Evolutionary conservation across 2,888 invertebrate genomes (phyloP).

Genomic region (Patella caerulea): DNA sequence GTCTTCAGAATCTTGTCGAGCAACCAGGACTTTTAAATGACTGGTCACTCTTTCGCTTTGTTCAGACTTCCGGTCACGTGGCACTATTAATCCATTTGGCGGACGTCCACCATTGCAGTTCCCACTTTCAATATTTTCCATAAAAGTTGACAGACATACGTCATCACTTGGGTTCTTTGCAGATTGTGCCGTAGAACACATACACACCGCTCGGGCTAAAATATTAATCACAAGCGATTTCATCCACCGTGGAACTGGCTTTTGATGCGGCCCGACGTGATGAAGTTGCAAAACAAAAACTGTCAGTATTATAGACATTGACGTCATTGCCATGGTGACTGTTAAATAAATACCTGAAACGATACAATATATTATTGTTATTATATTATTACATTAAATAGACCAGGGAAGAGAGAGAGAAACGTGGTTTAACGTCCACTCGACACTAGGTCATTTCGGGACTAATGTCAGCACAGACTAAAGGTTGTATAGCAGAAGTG

Average conservation of each 20-base stretch:
- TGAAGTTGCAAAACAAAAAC: conserved; percentile 73
- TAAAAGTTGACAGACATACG: conserved; percentile 56
- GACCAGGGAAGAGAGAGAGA: too few relatives aligned
- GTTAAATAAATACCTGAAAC: conserved; percentile 72
- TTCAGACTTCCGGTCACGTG: conserved; percentile 33
- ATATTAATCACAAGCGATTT: conserved; percentile 65
- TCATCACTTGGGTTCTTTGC: conserved; percentile 39
- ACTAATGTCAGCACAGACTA: too few relatives aligned
- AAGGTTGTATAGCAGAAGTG: too few relatives aligned
- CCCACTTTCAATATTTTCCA: conserved; percentile 47
- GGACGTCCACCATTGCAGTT: conserved; percentile 55
- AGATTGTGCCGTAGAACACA: conserved; percentile 47
- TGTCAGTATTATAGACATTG: conserved; percentile 71
- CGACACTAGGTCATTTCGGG: too few relatives aligned
- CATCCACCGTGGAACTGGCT: conserved; percentile 70
- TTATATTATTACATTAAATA: too few relatives aligned
- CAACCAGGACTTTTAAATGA: conserved; percentile 61
- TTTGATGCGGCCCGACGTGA: conserved; percentile 70
- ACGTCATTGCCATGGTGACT: conserved; percentile 73
- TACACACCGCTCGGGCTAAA: conserved; percentile 66
- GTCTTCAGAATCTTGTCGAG: conserved; percentile 63
- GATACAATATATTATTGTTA: background rate
- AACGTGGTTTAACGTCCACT: too few relatives aligned
- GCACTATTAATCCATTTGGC: conserved; percentile 23
- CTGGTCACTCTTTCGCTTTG: conserved; percentile 60